These are phyloP conservation scores for Nothura maculosa DNA, from an alignment of 2,797 vertebrate genomes.

Conservation along the genomic window DNA sequence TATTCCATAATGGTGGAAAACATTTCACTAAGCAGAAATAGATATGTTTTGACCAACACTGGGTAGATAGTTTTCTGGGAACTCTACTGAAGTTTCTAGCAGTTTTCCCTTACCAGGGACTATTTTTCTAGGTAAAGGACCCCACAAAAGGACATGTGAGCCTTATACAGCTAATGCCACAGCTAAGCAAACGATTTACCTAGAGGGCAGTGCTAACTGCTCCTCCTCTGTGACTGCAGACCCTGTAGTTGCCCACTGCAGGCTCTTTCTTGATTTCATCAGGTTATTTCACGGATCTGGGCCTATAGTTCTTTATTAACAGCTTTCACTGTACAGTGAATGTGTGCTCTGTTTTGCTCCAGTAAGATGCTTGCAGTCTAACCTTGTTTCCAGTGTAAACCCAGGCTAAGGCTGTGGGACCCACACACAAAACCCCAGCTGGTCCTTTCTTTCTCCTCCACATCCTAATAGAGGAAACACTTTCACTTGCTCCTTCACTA, in stretches of 20 bases:
- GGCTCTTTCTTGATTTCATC: background rate
- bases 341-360: background rate
- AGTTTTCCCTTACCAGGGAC: background rate
- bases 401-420: background rate
- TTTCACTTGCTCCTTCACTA: background rate
- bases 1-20: background rate
- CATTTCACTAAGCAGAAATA: fast-evolving
- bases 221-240: background rate
- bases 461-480: background rate
- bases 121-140: background rate
- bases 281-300: background rate
- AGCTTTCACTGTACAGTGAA: background rate
- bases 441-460: background rate
- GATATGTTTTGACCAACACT: background rate
- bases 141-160: fast-evolving
- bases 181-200: background rate
- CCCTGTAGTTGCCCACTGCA: background rate
- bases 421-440: fast-evolving
- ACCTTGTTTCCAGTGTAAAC: background rate
- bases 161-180: fast-evolving
- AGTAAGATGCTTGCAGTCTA: background rate
- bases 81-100: background rate
- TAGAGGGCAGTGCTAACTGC: background rate
- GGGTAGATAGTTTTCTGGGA: background rate
- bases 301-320: background rate